Conservation (phyloP, 2,888 invertebrate genomes). For the Oscheius sp. region DNA sequence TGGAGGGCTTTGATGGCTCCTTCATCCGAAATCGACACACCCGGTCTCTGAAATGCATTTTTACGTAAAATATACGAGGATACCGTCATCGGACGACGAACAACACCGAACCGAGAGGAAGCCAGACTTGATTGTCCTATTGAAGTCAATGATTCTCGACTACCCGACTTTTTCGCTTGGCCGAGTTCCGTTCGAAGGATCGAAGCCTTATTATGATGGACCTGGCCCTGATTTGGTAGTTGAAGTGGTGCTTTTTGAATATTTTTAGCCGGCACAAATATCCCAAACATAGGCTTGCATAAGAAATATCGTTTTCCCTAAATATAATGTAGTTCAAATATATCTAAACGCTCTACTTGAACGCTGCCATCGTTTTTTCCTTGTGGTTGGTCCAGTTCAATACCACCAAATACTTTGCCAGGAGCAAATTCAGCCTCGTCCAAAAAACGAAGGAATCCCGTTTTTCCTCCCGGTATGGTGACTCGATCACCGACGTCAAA, state of each 20-base stretch:
- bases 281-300: slow-evolving; percentile 88
- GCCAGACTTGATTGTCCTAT: slow-evolving; percentile 78
- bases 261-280: slow-evolving; percentile 92
- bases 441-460: slow-evolving; percentile 74
- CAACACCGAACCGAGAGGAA: slow-evolving; percentile 40
- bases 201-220: slow-evolving; percentile 62
- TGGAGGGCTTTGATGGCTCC: slow-evolving; percentile 9
- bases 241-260: slow-evolving; percentile 76
- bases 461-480: slow-evolving; percentile 70
- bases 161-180: slow-evolving; percentile 75
- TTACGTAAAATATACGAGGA: not conserved
- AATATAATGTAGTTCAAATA: not conserved
- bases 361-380: slow-evolving; percentile 97
- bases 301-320: slow-evolving; percentile 84
- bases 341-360: slow-evolving; percentile 79
- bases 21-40: not conserved
- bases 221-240: slow-evolving; percentile 11
- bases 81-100: not conserved
- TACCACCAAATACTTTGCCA: slow-evolving; percentile 93
- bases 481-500: slow-evolving; percentile 65
- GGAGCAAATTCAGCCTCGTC: slow-evolving; percentile 77
- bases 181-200: slow-evolving; percentile 44
- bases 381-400: slow-evolving; percentile 90
- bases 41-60: slow-evolving; percentile 15
- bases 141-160: slow-evolving; percentile 87